phyloP scores from a whole-genome alignment of 2,113 vertebrate species.

The Myrmophylax atrothorax region DNA sequence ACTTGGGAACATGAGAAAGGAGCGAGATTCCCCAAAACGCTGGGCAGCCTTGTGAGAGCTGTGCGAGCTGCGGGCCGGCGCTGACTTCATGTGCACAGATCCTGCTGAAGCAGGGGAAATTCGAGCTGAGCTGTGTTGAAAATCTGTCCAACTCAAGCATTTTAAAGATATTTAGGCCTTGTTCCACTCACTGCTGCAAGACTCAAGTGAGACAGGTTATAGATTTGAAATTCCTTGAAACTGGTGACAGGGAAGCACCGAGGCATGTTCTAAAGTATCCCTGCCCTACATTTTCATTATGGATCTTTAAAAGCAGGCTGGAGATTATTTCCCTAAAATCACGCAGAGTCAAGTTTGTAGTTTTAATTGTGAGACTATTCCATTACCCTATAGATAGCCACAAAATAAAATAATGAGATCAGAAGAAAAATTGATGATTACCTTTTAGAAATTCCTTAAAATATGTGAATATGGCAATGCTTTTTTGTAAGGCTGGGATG shows the following conservation, averaged over 20 bases:
- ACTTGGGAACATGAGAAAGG: neutral
- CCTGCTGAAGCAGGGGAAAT: conserved; percentile 26
- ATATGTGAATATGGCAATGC: neutral
- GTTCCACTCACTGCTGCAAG: neutral
- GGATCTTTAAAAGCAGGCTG: neutral
- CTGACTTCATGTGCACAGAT: neutral
- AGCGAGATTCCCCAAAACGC: neutral
- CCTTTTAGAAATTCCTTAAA: neutral
- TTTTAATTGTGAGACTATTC: neutral
- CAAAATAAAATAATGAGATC: neutral
- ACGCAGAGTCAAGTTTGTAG: neutral
- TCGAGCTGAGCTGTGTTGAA: conserved; percentile 18
- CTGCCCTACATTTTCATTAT: neutral
- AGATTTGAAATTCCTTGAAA: neutral
- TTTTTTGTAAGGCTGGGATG: neutral
- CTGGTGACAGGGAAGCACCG: neutral
- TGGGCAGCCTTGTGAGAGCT: neutral
- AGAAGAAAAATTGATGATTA: neutral
- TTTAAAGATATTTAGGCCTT: conserved; percentile 19
- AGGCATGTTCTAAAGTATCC: neutral
- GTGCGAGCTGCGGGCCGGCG: fast-evolving
- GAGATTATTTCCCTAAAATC: neutral
- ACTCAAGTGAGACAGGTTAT: neutral
- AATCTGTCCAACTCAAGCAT: conserved; percentile 6
- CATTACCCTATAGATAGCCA: neutral